A percentile compares a stretch with the other conserved stretches of the same genome.
phyloP scores from a whole-genome alignment of 1,140 invertebrate species.

The Euura lappo region DNA sequence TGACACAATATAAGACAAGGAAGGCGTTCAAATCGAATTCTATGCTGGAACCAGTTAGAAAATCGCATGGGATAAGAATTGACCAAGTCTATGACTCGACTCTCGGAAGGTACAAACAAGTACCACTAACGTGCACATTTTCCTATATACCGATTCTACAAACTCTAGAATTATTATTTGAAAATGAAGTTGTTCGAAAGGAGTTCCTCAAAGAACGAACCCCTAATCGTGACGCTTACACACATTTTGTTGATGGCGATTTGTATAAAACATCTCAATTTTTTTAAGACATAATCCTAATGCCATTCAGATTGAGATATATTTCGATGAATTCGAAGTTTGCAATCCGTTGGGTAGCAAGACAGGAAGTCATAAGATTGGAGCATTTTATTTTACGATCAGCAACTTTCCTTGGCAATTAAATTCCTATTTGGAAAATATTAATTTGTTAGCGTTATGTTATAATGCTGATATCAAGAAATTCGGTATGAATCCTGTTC shows the following conservation, averaged over 20 bases:
- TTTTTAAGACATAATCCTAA: conserved; percentile 19
- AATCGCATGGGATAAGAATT: neutral
- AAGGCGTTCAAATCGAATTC: neutral
- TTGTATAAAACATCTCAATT: conserved; percentile 18
- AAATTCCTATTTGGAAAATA: conserved; percentile 31
- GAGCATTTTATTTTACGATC: conserved; percentile 30
- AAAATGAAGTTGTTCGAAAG: neutral
- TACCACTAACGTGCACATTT: conserved; percentile 11
- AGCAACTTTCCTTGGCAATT: conserved; percentile 27
- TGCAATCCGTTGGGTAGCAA: conserved; percentile 25
- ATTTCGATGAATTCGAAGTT: conserved; percentile 31
- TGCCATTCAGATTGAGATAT: conserved; percentile 24
- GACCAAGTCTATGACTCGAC: neutral
- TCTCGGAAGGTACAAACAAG: neutral
- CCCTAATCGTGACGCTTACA: conserved; percentile 12
- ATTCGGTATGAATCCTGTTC: conserved; percentile 26
- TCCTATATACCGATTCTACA: conserved; percentile 26
- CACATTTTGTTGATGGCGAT: conserved; percentile 23
- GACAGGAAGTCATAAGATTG: conserved; percentile 27
- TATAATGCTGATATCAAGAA: conserved; percentile 27
- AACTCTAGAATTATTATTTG: conserved; percentile 20
- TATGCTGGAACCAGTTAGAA: neutral
- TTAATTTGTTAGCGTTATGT: conserved; percentile 30
- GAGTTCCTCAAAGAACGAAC: neutral
- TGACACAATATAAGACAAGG: neutral